Conservation (phyloP, 2,113 vertebrate genomes). For the Apteryx mantelli region DNA sequence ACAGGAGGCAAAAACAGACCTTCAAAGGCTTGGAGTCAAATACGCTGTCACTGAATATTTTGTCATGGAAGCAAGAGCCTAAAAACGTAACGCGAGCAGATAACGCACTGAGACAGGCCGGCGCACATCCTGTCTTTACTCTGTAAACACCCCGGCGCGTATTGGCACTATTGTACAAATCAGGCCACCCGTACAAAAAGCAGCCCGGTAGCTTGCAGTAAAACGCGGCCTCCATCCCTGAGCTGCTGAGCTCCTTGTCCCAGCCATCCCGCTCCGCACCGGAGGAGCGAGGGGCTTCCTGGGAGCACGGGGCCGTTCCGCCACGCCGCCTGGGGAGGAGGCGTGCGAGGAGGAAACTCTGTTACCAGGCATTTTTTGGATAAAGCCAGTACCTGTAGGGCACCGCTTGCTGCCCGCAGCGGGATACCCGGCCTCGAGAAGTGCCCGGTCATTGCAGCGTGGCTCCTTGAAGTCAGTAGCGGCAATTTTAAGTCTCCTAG, state of each 20-base stretch:
- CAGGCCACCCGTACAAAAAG: conserved; percentile 15
- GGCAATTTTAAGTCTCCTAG: not conserved
- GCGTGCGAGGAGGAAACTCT: not conserved
- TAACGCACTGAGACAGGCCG: conserved; percentile 27
- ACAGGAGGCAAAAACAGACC: not conserved
- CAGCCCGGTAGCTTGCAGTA: not conserved
- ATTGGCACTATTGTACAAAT: not conserved
- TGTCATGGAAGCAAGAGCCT: conserved; percentile 41
- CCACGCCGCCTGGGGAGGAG: not conserved
- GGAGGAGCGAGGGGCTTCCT: not conserved
- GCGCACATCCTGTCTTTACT: conserved; percentile 27
- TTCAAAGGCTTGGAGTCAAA: conserved; percentile 38
- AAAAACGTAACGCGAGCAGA: conserved; percentile 16
- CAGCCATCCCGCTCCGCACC: accelerated
- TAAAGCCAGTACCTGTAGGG: not conserved
- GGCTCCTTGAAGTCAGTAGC: not conserved
- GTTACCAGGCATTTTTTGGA: not conserved
- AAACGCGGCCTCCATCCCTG: not conserved
- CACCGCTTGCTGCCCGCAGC: not conserved
- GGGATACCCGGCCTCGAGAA: not conserved
- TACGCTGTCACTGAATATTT: conserved; percentile 41
- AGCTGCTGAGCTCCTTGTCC: not conserved
- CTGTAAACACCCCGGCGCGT: not conserved
- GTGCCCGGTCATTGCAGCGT: not conserved
- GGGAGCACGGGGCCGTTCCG: not conserved